Evolutionary conservation across 2,113 vertebrate species (phyloP).

Genomic region (Nestor notabilis): DNA sequence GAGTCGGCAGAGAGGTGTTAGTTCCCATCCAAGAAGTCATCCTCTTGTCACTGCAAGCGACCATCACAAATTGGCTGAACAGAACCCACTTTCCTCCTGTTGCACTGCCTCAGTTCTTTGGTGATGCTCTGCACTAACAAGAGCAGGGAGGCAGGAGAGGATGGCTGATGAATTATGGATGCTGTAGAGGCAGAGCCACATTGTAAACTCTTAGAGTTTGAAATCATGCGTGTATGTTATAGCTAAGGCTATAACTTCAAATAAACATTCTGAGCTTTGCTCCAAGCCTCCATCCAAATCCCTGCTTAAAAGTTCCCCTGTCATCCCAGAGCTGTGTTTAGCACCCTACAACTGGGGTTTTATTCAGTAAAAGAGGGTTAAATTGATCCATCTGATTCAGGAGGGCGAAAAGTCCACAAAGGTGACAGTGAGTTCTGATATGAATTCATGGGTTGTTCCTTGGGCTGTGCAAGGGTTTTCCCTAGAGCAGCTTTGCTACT

Average conservation of each 20-base stretch:
- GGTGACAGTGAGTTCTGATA: background rate
- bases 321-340: background rate
- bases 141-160: background rate
- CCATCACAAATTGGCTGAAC: background rate
- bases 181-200: background rate
- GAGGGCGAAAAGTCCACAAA: background rate
- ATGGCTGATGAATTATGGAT: background rate
- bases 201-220: background rate
- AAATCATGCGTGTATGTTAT: background rate
- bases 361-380: background rate
- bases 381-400: background rate
- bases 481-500: background rate
- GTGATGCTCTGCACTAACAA: background rate
- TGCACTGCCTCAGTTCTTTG: background rate
- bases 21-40: background rate
- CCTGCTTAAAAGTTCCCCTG: background rate
- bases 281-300: background rate
- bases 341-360: background rate
- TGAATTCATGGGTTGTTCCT: background rate
- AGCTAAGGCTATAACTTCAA: background rate
- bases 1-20: background rate
- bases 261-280: background rate
- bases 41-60: conserved; percentile 12
- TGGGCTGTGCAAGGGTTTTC: background rate
- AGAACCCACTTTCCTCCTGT: background rate